Base-by-base conservation (phyloP, 2,113 vertebrate genomes). In the Toxotes chatareus region DNA sequence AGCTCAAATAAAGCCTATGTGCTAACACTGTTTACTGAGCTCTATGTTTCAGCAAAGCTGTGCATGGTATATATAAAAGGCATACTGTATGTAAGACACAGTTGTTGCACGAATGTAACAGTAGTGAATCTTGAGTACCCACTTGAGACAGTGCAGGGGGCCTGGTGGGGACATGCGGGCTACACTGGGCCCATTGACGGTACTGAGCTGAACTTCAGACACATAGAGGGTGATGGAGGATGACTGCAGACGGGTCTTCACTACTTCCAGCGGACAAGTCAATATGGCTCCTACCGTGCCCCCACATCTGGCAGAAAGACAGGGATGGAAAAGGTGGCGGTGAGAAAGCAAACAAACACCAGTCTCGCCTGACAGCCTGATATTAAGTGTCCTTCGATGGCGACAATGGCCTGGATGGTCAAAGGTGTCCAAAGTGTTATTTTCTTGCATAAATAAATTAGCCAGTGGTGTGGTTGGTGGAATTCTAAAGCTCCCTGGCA, bases 231-330 rank as follows among this genome's bases (percentile, higher is more conserved):
- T 97, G 90, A 99, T 93, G 62, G 97, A 96, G 16, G 98, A 99
- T 0, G 98, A 99, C 93, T 99, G 98, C 71, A 99, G 88, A 4
- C 98, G 96, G 7, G 98, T 99, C 92, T 99, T 99, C 74, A 99
- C 97, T 83, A 99, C 98, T 95, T 99, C 98, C 91, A 99, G 95
- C 0, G 98, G 98, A 94, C 98, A 99, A 67, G 98, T 99, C 92
- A 99, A 88, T 92, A 99, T 98, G 88, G 98, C 98, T 93, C 98
- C 98, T 55, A 99, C 98, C 21, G 98, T 99, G 86, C 98, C 98
- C 81, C 98, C 98, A 93, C 98, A 99, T 91, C 98, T 99, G 89
- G 23, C 83, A 85, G 70, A 56, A 76, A 64, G 23, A 67, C 14
- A 71, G 21, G 32, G 5, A 60, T 1, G 17, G 6, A 72, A 14